phyloP scores from a whole-genome alignment of 2,797 vertebrate genomes.

The Danio aesculapii region DNA sequence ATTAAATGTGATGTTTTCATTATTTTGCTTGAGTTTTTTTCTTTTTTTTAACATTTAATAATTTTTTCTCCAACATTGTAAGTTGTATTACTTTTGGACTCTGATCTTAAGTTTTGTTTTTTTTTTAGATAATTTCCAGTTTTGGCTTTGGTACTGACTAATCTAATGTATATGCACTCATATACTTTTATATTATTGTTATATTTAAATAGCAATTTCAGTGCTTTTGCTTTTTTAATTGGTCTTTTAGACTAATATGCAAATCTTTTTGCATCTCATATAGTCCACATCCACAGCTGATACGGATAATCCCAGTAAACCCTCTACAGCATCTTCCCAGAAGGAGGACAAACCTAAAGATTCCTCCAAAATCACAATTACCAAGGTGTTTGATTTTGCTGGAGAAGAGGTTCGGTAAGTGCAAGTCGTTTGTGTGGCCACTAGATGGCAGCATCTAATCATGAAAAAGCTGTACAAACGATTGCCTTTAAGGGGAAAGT shows the following conservation, averaged over 20 bases:
- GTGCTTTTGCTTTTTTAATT: neutral
- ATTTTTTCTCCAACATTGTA: too few relatives aligned
- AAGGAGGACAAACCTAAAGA: conserved; percentile 73
- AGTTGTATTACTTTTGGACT: too few relatives aligned
- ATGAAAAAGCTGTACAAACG: neutral
- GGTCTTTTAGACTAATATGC: conserved; percentile 8
- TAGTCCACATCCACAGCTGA: conserved; percentile 68
- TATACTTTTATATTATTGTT: too few relatives aligned
- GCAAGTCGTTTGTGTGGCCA: conserved; percentile 26
- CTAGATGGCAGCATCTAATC: conserved; percentile 53
- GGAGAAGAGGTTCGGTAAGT: conserved; percentile 94
- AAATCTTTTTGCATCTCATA: neutral
- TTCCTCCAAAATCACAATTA: conserved; percentile 87
- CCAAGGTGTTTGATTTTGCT: conserved; percentile 96
- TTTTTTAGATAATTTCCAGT: too few relatives aligned
- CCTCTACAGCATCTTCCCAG: conserved; percentile 65
- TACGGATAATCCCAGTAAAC: conserved; percentile 61
- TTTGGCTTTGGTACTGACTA: too few relatives aligned
- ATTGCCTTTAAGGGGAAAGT: too few relatives aligned
- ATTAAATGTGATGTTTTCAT: too few relatives aligned
- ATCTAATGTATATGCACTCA: too few relatives aligned
- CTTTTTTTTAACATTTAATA: too few relatives aligned
- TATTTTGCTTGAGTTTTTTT: too few relatives aligned
- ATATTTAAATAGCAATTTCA: too few relatives aligned
- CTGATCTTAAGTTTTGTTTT: too few relatives aligned